These are phyloP conservation scores for Zophobas morio DNA, from an alignment of 1,140 invertebrate species.

Conservation along the genomic window DNA sequence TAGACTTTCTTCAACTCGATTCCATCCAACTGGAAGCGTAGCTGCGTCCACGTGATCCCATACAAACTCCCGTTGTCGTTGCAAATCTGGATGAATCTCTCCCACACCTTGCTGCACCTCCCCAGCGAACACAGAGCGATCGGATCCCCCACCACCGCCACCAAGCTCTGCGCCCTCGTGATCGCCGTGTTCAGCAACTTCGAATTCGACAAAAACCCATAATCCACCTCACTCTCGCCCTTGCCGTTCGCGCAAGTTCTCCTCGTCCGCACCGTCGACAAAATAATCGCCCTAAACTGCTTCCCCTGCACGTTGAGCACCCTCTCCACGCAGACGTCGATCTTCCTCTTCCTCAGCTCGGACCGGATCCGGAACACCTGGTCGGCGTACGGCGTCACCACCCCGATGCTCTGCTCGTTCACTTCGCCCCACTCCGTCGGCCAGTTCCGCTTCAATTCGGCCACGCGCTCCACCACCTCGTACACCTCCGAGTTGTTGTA, in stretches of 20 bases:
- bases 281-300: conserved; percentile 88
- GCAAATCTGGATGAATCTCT: conserved; percentile 83
- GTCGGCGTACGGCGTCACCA: conserved; percentile 90
- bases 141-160: conserved; percentile 91
- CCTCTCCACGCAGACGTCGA: conserved; percentile 86
- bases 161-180: conserved; percentile 88
- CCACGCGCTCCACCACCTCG: conserved; percentile 82
- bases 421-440: conserved; percentile 82
- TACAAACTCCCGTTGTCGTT: conserved; percentile 82
- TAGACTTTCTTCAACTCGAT: conserved; percentile 83
- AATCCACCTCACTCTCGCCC: conserved; percentile 71
- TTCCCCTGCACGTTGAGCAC: conserved; percentile 93
- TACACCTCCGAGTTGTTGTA: conserved; percentile 89
- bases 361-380: conserved; percentile 85
- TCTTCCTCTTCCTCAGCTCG: conserved; percentile 82
- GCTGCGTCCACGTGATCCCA: conserved; percentile 80
- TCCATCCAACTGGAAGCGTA: conserved; percentile 80
- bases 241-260: conserved; percentile 76
- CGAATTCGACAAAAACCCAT: conserved; percentile 89
- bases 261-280: conserved; percentile 87
- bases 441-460: conserved; percentile 80
- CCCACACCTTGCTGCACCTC: conserved; percentile 89
- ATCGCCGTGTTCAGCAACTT: conserved; percentile 90
- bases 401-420: conserved; percentile 83
- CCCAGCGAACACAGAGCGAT: conserved; percentile 88